A percentile compares a stretch with the other conserved stretches of the same genome.
Evolutionary conservation across 2,113 vertebrate genomes (phyloP).

Genomic region (Phodopus roborovskii): DNA sequence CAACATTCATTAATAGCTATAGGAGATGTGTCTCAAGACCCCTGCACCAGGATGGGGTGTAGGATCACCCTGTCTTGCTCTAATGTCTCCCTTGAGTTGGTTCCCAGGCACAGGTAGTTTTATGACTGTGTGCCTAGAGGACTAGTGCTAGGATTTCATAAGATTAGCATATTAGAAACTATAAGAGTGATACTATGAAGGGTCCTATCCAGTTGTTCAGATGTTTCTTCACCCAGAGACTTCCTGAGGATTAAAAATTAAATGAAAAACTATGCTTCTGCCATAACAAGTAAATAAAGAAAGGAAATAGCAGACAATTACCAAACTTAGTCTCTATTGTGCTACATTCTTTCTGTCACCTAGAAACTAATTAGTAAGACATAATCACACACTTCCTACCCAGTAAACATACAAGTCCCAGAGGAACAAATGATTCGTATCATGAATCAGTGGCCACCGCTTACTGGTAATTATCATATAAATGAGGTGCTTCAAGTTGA

Average conservation of each 20-base stretch:
- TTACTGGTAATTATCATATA: slow-evolving; percentile 87
- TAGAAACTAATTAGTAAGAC: slow-evolving; percentile 85
- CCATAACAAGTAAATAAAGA: slow-evolving; percentile 75
- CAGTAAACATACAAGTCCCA: slow-evolving; percentile 84
- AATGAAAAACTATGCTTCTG: slow-evolving; percentile 80
- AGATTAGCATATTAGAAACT: slow-evolving; percentile 71
- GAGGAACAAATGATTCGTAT: slow-evolving; percentile 83
- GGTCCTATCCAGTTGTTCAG: slow-evolving; percentile 45
- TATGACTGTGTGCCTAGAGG: slow-evolving; percentile 46
- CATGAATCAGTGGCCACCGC: slow-evolving; percentile 82
- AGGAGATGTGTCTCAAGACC: not conserved
- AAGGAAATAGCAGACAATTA: slow-evolving; percentile 75
- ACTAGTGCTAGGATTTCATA: slow-evolving; percentile 57
- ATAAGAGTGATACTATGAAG: slow-evolving; percentile 29
- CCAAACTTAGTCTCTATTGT: slow-evolving; percentile 76
- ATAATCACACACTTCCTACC: slow-evolving; percentile 83
- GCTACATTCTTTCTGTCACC: slow-evolving; percentile 81
- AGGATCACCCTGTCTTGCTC: not conserved
- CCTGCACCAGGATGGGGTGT: not conserved
- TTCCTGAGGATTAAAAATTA: slow-evolving; percentile 82
- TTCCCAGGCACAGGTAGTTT: slow-evolving; percentile 49
- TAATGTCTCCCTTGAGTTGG: slow-evolving; percentile 35
- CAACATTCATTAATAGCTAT: not conserved
- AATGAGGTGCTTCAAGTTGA: slow-evolving; percentile 83
- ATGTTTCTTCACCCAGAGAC: slow-evolving; percentile 54